Evolutionary conservation across 2,113 vertebrate species (phyloP), one percentile per base, ranked within the genome.

Genomic region (Leucopsar rothschildi): DNA sequence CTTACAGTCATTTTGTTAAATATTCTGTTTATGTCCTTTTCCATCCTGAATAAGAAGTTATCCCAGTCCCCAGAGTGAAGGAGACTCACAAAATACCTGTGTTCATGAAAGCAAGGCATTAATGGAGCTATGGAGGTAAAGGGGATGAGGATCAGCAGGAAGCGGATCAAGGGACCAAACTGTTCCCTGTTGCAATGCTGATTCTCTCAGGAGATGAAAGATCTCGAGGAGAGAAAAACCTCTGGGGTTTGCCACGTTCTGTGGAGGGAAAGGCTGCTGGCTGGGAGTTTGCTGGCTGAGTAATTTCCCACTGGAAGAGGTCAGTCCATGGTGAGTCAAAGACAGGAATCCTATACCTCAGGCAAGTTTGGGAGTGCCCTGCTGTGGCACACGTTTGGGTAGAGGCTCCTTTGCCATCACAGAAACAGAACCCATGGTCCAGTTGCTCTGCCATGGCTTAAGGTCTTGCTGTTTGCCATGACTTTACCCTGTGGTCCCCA

Each of bases 21-120:
- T 93, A 86, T 93, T 92, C 95, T 95, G 90, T 96, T 96, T 96
- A 84, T 92, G 53, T 84, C 82, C 72, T 84, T 92, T 92, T 82
- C 80, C 61, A 72, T 84, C 69, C 61, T 61, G 82, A 86, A 65
- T 65, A 82, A 83, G 61, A 47, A 96, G 90, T 75, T 86, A 82
- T 96, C 86, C 88, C 49, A 52, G 71, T 92, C 68, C 71, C 90
- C 39, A 64, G 80, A 95, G 88, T 47, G 80, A 88, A 92, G 80
- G 49, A 92, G 53, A 71, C 72, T 92, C 80, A 72, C 49, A 84
- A 88, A 94, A 94, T 57, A 90, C 40, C 57, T 35, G n/a, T 49
- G 89, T 96, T 92, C 60, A 7, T 88, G 29, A 90, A 88, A 92
- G 76, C 52, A 68, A 94, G 65, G 52, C 37, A 61, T 76, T 95